These are phyloP conservation scores for Lates calcarifer DNA, from an alignment of 2,113 vertebrate genomes.

Conservation along the genomic window DNA sequence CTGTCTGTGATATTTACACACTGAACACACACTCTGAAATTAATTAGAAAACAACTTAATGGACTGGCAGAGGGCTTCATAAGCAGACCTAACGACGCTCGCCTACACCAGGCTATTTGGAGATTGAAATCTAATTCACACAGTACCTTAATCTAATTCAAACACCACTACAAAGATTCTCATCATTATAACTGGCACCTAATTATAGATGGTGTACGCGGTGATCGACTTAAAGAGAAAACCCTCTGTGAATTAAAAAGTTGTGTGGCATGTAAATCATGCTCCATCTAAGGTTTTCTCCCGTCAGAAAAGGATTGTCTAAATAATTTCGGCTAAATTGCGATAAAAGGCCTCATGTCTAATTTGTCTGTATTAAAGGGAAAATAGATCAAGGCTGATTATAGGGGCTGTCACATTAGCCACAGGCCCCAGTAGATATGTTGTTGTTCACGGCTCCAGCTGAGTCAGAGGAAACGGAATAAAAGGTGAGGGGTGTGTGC, in stretches of 20 bases:
- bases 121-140: conserved; percentile 71
- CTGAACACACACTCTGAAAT: conserved; percentile 45
- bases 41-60: conserved; percentile 70
- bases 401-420: conserved; percentile 50
- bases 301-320: conserved; percentile 48
- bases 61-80: conserved; percentile 64
- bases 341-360: conserved; percentile 60
- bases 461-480: conserved; percentile 25
- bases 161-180: conserved; percentile 64
- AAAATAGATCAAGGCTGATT: conserved; percentile 57
- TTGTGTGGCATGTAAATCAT: conserved; percentile 30
- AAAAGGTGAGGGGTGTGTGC: conserved; percentile 14
- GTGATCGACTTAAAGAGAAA: conserved; percentile 41
- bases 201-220: conserved; percentile 58
- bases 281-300: conserved; percentile 30
- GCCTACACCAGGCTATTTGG: conserved; percentile 60
- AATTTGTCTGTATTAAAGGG: conserved; percentile 49
- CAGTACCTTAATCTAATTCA: conserved; percentile 70
- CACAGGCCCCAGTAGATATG: conserved; percentile 14
- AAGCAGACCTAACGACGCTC: conserved; percentile 45
- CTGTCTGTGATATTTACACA: conserved; percentile 57
- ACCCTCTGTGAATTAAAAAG: conserved; percentile 46
- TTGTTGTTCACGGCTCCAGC: conserved; percentile 22
- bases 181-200: conserved; percentile 72
- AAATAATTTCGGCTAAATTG: conserved; percentile 53